phyloP scores from a whole-genome alignment of 2,113 vertebrate genomes.

The Pomatorhinus ruficollis region DNA sequence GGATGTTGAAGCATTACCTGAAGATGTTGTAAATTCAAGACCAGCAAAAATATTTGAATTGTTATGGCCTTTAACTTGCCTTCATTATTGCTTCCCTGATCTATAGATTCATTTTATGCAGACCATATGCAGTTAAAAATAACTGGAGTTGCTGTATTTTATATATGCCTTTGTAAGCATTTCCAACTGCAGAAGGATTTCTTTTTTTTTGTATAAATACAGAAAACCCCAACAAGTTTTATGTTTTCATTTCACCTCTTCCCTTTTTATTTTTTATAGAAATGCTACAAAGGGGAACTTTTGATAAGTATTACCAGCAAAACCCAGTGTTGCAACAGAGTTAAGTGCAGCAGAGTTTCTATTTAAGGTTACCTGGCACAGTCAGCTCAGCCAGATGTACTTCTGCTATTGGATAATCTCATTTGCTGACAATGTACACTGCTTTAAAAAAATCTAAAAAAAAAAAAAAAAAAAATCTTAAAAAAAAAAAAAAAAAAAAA shows the following conservation, averaged over 20 bases:
- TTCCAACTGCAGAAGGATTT: conserved; percentile 64
- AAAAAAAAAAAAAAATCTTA: conserved; percentile 11
- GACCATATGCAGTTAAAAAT: conserved; percentile 68
- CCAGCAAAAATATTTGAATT: not conserved
- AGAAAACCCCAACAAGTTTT: conserved; percentile 38
- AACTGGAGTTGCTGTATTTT: conserved; percentile 67
- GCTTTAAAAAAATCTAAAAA: conserved; percentile 34
- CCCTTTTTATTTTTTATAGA: conserved; percentile 81
- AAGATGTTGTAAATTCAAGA: conserved; percentile 18
- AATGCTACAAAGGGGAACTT: conserved; percentile 80
- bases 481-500: conserved; percentile 27
- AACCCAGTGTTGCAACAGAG: conserved; percentile 69
- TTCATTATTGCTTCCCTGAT: conserved; percentile 52
- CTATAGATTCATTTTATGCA: conserved; percentile 66
- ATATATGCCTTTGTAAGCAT: conserved; percentile 68
- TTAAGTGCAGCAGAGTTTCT: conserved; percentile 67
- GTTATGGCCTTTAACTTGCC: conserved; percentile 15
- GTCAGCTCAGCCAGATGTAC: conserved; percentile 71
- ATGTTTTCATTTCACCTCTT: conserved; percentile 81
- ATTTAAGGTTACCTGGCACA: conserved; percentile 80
- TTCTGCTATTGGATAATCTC: conserved; percentile 74
- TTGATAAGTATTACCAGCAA: conserved; percentile 75
- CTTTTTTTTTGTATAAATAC: conserved; percentile 58
- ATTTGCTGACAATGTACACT: conserved; percentile 75
- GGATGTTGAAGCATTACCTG: not conserved